Evolutionary conservation across 2,888 invertebrate genomes (phyloP).

Genomic region (Herminia tarsipennalis): DNA sequence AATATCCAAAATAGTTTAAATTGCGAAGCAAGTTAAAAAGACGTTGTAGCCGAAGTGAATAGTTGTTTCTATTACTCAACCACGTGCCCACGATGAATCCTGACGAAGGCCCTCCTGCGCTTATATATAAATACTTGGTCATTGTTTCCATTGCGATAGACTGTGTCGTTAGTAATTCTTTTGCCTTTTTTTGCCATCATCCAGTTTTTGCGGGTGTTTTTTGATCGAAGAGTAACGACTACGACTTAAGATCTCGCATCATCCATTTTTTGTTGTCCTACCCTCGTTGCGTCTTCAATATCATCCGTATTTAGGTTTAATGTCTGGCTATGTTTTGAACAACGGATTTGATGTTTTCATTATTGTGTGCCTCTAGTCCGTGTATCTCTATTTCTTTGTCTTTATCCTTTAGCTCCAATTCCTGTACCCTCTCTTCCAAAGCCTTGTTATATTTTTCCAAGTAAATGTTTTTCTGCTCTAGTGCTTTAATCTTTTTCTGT

Average conservation of each 20-base stretch:
- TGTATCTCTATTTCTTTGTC: slow-evolving; percentile 13
- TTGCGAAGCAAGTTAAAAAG: no score
- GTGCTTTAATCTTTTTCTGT: slow-evolving; percentile 10
- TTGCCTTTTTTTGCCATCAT: not conserved
- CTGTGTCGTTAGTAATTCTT: not conserved
- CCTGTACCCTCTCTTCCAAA: no score
- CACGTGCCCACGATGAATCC: no score
- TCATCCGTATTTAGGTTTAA: slow-evolving; percentile 3
- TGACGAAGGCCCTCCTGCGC: no score
- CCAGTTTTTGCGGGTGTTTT: slow-evolving; percentile 1
- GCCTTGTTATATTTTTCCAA: slow-evolving; percentile 21
- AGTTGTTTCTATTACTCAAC: no score
- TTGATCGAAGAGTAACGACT: not conserved
- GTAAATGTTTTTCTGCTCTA: slow-evolving; percentile 15
- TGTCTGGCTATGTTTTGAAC: not conserved
- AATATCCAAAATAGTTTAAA: no score
- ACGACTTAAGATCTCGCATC: not conserved
- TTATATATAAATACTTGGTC: no score
- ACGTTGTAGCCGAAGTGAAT: no score
- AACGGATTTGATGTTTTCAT: not conserved
- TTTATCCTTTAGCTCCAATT: slow-evolving; percentile 15
- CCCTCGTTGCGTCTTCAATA: slow-evolving; percentile 18
- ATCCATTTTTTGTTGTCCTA: slow-evolving; percentile 16
- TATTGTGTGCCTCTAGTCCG: not conserved
- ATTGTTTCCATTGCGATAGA: not conserved